Evolutionary conservation across 1,140 invertebrate species (phyloP).

Genomic region (Drosophila kepulauana): DNA sequence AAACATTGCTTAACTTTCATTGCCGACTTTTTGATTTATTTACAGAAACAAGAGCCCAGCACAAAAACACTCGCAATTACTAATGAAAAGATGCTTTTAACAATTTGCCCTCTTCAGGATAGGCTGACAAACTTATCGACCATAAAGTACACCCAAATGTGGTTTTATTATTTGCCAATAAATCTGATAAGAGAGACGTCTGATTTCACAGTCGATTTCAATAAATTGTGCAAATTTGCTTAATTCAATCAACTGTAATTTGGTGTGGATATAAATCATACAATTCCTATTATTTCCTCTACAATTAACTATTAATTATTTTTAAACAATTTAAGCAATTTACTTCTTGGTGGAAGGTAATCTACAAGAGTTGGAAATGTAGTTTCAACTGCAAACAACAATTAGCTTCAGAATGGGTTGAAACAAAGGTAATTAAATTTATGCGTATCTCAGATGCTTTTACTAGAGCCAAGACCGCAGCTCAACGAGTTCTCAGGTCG

Average conservation of each 20-base stretch:
- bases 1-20: conserved; percentile 79
- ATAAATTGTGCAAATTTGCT: background rate
- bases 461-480: conserved; percentile 5
- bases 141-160: conserved; percentile 3
- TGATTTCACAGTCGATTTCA: background rate
- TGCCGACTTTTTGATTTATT: conserved; percentile 36
- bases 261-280: background rate
- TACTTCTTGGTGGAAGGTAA: too few relatives aligned
- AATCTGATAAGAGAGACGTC: conserved; percentile 7
- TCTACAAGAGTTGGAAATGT: too few relatives aligned
- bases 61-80: conserved; percentile 20
- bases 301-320: too few relatives aligned
- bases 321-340: too few relatives aligned
- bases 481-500: conserved; percentile 41
- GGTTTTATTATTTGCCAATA: conserved; percentile 24
- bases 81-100: conserved; percentile 30
- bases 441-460: conserved; percentile 9
- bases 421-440: conserved; percentile 4
- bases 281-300: background rate
- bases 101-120: conserved; percentile 14
- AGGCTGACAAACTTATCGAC: conserved; percentile 32
- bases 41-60: conserved; percentile 29
- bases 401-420: background rate
- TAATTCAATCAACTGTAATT: conserved; percentile 2
- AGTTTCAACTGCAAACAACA: background rate